A percentile compares a stretch with the other conserved stretches of the same genome.
phyloP scores from a whole-genome alignment of 2,888 invertebrate species.

The Encarsia formosa region DNA sequence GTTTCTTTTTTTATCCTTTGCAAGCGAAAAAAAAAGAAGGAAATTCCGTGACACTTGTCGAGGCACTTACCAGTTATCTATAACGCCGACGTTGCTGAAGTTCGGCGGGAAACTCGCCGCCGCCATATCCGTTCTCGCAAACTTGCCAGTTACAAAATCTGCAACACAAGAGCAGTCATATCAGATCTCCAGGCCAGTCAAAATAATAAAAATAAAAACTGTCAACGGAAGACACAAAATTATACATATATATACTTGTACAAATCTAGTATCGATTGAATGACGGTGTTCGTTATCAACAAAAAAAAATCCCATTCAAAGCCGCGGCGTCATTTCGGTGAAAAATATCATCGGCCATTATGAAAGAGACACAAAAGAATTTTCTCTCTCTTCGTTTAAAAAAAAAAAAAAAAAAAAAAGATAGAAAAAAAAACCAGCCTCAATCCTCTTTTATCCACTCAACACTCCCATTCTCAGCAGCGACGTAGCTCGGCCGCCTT shows the following conservation, averaged over 20 bases:
- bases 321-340: not conserved
- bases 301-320: too few species aligned
- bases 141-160: conserved; percentile 30
- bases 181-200: not conserved
- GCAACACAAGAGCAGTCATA: conserved; percentile 32
- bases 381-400: too few species aligned
- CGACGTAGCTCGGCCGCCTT: not conserved
- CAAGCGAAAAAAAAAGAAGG: too few species aligned
- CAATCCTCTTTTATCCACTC: conserved; percentile 28
- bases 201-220: too few species aligned
- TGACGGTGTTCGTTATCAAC: too few species aligned
- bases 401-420: not conserved
- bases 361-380: conserved; percentile 10
- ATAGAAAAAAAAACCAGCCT: conserved; percentile 12
- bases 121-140: conserved; percentile 42
- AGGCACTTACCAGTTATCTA: conserved; percentile 48
- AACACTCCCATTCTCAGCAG: conserved; percentile 13
- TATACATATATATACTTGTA: too few species aligned
- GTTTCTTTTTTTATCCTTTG: too few species aligned
- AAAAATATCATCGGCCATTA: conserved; percentile 18
- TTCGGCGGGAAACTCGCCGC: conserved; percentile 48
- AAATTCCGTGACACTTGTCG: too few species aligned
- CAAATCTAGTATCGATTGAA: too few species aligned
- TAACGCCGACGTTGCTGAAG: conserved; percentile 48
- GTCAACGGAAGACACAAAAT: too few species aligned